Base-by-base conservation (phyloP, 1,140 invertebrate genomes). In the Solenopsis invicta region DNA sequence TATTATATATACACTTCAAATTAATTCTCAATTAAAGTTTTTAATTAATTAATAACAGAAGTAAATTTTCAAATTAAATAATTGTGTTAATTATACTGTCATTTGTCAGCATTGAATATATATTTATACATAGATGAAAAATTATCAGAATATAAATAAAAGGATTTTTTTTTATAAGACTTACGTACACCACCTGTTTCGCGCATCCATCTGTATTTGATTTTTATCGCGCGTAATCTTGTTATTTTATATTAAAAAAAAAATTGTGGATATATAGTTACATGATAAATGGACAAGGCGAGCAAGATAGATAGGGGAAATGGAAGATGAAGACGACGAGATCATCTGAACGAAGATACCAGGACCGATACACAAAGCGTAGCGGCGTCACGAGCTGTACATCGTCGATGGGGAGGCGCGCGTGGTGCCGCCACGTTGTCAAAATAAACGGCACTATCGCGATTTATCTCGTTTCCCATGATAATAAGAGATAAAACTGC, bases 401-500 rank as follows among this genome's bases (percentile, higher is more conserved):
- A 87, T 87, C 74, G 64, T 50, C 89, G 89, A 92, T 92, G 88
- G 90, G 89, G 92, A 92, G 90, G 87, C 76, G 89, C 91, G 54
- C 41, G 56, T 54, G 77, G 84, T 84, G 56, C 80, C 67, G 74
- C 77, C 71, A 91, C 93, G 93, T 92, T 95, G 94, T 95, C 94
- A 95, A 95, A 95, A 95, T 95, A 95, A 95, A 95, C 94, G 93
- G 89, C 94, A 95, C 95, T 95, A 95, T 95, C 95, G 94, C 95
- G 92, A 95, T 95, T 95, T 95, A 95, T 95, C 95, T 95, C 94
- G 92, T 95, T 95, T 95, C 94, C 95, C 95, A 95, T 95, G 95
- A 95, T 95, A 95, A 95, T 95, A 95, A 94, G 93, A 95, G 95
- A 95, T 95, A 95, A 95, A 95, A 95, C 94, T 95, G 95, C 95